phyloP scores from a whole-genome alignment of 2,888 invertebrate species.

The Hydroisotoma schaefferi region DNA sequence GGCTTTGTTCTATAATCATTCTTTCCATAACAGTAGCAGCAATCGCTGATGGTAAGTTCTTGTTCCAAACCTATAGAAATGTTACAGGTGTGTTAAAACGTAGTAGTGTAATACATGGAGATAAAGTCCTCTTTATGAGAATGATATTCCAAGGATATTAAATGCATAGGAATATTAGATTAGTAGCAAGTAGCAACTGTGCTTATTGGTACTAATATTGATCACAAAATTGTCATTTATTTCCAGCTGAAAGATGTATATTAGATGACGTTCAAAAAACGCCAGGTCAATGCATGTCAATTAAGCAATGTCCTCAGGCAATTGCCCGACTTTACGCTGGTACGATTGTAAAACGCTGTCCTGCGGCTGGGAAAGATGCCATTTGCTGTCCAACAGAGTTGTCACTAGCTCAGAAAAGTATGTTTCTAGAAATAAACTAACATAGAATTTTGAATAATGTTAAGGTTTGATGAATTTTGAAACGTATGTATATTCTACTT shows the following conservation, averaged over 20 bases:
- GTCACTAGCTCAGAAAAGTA: conserved; percentile 33
- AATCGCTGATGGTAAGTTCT: too few relatives aligned
- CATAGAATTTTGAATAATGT: neutral
- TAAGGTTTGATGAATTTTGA: neutral
- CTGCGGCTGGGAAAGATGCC: conserved; percentile 9
- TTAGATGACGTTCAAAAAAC: conserved; percentile 22
- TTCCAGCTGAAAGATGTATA: neutral
- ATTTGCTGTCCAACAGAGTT: conserved; percentile 34
- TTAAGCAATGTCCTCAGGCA: conserved; percentile 22
- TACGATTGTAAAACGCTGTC: conserved; percentile 22
- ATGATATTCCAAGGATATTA: too few relatives aligned
- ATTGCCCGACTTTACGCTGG: conserved; percentile 24
- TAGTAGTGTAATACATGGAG: too few relatives aligned
- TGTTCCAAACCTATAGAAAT: too few relatives aligned
- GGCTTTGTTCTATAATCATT: too few relatives aligned
- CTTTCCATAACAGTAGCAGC: too few relatives aligned
- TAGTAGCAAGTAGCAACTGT: neutral
- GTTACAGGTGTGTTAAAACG: too few relatives aligned
- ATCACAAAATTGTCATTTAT: too few relatives aligned
- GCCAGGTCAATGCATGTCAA: conserved; percentile 20
- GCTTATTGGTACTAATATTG: neutral
- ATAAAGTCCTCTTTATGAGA: too few relatives aligned
- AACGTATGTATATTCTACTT: neutral
- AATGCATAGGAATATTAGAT: too few relatives aligned
- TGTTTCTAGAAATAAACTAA: neutral